phyloP scores from a whole-genome alignment of 2,113 vertebrate species.

The Miniopterus natalensis region DNA sequence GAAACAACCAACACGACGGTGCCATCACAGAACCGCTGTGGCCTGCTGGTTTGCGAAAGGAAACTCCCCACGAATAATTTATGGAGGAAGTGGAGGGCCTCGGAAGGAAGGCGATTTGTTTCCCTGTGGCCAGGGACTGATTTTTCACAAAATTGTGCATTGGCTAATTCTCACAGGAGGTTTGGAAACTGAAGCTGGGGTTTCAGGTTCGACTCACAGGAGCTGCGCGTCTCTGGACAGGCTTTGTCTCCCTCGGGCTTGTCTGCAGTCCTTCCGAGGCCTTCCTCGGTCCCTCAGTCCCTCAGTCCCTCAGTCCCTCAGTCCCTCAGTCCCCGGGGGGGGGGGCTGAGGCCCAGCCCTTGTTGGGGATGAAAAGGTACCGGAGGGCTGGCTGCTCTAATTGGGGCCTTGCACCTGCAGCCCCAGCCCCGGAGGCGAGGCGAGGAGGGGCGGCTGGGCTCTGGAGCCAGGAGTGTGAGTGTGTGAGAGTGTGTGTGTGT shows the following conservation, averaged over 20 bases:
- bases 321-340: not conserved
- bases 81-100: not conserved
- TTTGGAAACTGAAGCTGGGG: constrained; percentile 52
- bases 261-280: constrained; percentile 57
- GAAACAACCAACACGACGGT: not conserved
- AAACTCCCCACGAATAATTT: not conserved
- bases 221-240: not conserved
- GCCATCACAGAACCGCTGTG: not conserved
- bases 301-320: too few relatives aligned
- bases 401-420: constrained; percentile 76
- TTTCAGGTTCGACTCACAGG: constrained; percentile 46
- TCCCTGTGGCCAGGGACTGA: not conserved
- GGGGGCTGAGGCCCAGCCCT: not conserved
- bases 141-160: constrained; percentile 22
- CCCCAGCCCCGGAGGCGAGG: not conserved
- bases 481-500: not conserved
- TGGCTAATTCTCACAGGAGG: constrained; percentile 39
- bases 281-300: not conserved
- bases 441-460: not conserved
- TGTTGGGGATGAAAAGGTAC: constrained; percentile 41
- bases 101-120: not conserved
- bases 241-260: constrained; percentile 54
- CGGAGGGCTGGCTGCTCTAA: constrained; percentile 50
- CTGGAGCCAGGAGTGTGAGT: not conserved
- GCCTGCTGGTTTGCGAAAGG: not conserved